These are phyloP conservation scores for Chrysodeixis includens DNA, from an alignment of 2,888 invertebrate species.

Conservation along the genomic window DNA sequence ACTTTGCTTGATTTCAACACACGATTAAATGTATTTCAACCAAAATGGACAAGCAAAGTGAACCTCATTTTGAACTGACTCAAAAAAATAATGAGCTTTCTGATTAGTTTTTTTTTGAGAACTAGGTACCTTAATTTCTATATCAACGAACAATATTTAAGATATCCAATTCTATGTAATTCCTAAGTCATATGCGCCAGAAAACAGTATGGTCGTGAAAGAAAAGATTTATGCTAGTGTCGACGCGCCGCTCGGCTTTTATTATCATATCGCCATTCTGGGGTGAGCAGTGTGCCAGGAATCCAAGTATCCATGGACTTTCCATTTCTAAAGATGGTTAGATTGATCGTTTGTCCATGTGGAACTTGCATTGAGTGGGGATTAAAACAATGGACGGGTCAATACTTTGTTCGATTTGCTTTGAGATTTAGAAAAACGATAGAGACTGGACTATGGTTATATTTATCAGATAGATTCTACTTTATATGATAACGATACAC, in stretches of 20 bases:
- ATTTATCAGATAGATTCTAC: too few species aligned
- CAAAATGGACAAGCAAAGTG: too few species aligned
- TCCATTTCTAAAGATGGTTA: conserved; percentile 46
- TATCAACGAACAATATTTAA: background rate
- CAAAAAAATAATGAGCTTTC: too few species aligned
- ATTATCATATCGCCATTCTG: conserved; percentile 74
- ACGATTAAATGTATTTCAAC: too few species aligned
- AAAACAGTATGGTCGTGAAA: conserved; percentile 75
- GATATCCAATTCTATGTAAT: conserved; percentile 51
- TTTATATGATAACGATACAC: too few species aligned
- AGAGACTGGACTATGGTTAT: background rate
- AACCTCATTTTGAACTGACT: too few species aligned
- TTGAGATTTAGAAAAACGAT: background rate
- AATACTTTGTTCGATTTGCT: background rate
- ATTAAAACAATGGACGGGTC: background rate
- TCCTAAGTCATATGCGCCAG: conserved; percentile 61
- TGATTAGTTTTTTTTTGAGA: too few species aligned
- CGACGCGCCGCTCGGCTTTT: conserved; percentile 71
- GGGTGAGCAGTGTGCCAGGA: conserved; percentile 50
- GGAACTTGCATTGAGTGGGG: background rate
- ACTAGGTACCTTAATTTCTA: too few species aligned
- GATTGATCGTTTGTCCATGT: conserved; percentile 27
- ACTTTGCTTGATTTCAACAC: too few species aligned
- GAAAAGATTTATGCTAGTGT: conserved; percentile 78
- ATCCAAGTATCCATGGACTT: conserved; percentile 51